Conservation (phyloP, 2,888 invertebrate species). For the Chrysolina oricalcia region DNA sequence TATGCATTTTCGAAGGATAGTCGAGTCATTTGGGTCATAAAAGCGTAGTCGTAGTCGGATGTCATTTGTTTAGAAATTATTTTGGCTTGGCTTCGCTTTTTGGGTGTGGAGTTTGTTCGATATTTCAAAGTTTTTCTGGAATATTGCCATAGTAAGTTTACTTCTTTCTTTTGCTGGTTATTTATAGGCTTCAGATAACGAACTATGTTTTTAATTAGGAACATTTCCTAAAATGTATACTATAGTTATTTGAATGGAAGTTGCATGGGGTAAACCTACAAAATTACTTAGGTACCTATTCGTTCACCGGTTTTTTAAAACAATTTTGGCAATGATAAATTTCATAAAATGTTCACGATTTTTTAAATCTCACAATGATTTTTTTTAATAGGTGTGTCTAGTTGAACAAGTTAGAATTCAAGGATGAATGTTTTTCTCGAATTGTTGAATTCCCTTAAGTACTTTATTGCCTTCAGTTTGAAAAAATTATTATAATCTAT, state of each 20-base stretch:
- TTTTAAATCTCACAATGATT: too few species aligned
- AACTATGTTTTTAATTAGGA: background rate
- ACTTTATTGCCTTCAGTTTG: too few species aligned
- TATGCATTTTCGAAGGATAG: background rate
- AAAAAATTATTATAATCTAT: too few species aligned
- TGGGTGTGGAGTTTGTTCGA: constrained; percentile 59
- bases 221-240: background rate
- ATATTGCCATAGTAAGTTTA: constrained; percentile 8
- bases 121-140: constrained; percentile 27
- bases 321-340: too few species aligned
- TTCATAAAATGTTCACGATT: too few species aligned
- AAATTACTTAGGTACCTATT: too few species aligned
- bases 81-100: constrained; percentile 62
- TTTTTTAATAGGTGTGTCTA: too few species aligned
- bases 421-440: too few species aligned
- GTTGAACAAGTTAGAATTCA: too few species aligned
- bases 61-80: constrained; percentile 48
- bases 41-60: constrained; percentile 35
- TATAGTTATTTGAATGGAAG: background rate
- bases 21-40: constrained; percentile 22
- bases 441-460: too few species aligned
- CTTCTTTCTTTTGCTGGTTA: background rate
- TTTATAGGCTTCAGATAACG: background rate
- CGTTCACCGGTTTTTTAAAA: too few species aligned
- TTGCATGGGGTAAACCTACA: background rate